Evolutionary conservation across 1,140 invertebrate genomes (phyloP), one percentile per base, ranked within the genome.

Genomic region (Goniozus legneri): DNA sequence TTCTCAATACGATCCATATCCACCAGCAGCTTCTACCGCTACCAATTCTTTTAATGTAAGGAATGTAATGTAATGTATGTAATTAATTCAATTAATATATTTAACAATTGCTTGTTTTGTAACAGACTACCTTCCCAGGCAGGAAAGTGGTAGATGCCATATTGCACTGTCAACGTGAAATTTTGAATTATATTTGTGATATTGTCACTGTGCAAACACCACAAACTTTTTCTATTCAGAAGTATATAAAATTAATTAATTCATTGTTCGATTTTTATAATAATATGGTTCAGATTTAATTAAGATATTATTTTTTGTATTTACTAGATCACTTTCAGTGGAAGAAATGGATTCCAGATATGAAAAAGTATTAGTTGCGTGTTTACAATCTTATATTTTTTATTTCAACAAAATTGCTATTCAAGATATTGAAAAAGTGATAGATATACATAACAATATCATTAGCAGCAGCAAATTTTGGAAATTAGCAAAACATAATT

Each of bases 1-100:
- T 3, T 84, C 86, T 14, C 87, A 89, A 61, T 88, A 83, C 73
- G 92, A 95, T 61, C 83, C 82, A 6, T 89, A 91, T 73, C 79
- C 87, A 8, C 88, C 88, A 2, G 88, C 88, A 13, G 85, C 89
- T 3, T 81, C 80, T 50, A 81, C 84, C 49, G 91, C 91, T 14
- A 73, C 64, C 14, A 75, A 78, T 55, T 80, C 86, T n/a, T 92
- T 88, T 53, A 75, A 80, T 60, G 82, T 83, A 71, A 63, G 48
- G 35, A 39, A 24, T 37, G 4, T 6, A 27, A 6, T 27, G 24
- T 27, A 27, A 4, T 6, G 24, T 16, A 18, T 19, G 21, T 21
- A 36, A 44, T 14, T 2, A 2, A 22, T 20, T 19, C 2, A 12
- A 42, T 10, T 33, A 33, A 32, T 19, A 3, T 42, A 3, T 30